Base-by-base conservation (phyloP, 1,140 invertebrate genomes). In the Ceratosolen fusciceps region DNA sequence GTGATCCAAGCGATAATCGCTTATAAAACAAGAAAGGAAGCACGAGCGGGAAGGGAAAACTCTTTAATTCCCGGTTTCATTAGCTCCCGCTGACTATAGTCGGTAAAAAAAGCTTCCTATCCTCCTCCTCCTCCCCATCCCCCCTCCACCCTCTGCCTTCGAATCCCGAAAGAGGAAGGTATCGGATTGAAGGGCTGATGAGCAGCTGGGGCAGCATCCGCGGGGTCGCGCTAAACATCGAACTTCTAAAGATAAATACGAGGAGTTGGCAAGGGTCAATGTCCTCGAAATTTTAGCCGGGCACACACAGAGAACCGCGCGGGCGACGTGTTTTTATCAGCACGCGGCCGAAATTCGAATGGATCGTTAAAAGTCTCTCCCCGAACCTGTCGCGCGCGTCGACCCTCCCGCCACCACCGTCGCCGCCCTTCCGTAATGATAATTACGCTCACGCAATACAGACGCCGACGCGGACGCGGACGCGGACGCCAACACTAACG, bases 401-500 rank as follows among this genome's bases (percentile, higher is more conserved):
- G 29, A 3, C 29, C 8, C 8, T 12, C 60, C 81, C 72, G 49
- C 80, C 39, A 43, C 39, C 39, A 43, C 39, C 54, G n/a, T 29
- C 58, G 14, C 12, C 29, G 29, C 12, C 14, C 79, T 82, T 73
- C 67, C 78, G 80, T 80, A 81, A 83, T 77, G 80, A 85, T 86
- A 86, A 88, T 88, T 87, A 84, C 74, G 83, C 82, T 85, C 85
- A 84, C 84, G 86, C 84, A 86, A 87, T 83, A 26, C 74, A 67
- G 43, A 70, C 47, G 71, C 49, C 65, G 21, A 29, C 12, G 34
- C 26, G 21, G 21, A 7, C 37, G 10, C 10, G 24, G n/a, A 3
- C 37, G 12, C 8, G 9, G 31, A 16, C 49, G 62, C 37, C 16
- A 62, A 80, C 68, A 37, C 84, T 85, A 19, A 29, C 12, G 34